Percentiles rank a stretch among this genome's conserved stretches.
These are phyloP conservation scores for Helobdella robusta DNA, from an alignment of 2,888 invertebrate species.

Conservation along the genomic window DNA sequence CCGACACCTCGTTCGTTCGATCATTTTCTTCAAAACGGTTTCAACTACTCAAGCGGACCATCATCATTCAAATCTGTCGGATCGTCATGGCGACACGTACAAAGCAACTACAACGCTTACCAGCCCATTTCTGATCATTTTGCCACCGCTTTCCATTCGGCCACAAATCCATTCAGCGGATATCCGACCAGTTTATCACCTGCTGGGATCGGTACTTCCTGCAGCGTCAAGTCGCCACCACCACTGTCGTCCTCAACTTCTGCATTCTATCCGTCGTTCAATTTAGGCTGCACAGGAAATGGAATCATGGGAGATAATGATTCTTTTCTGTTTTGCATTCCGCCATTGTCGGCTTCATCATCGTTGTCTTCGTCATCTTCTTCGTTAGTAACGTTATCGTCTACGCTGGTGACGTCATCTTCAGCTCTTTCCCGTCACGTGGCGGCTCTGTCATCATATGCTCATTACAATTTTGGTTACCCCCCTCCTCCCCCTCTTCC, in stretches of 20 bases:
- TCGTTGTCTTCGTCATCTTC: background rate
- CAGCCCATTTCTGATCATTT: conserved; percentile 17
- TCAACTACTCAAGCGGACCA: background rate
- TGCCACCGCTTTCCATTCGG: conserved; percentile 16
- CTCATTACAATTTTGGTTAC: conserved; percentile 11
- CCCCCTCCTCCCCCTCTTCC: too few relatives aligned
- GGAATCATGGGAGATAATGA: too few relatives aligned
- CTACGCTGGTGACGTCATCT: too few relatives aligned
- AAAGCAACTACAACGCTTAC: background rate
- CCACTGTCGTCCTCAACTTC: background rate
- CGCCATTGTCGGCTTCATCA: conserved; percentile 6
- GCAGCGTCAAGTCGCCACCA: background rate
- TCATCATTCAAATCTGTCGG: background rate
- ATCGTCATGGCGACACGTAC: background rate
- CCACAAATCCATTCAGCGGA: conserved; percentile 2
- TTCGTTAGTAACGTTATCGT: too few relatives aligned
- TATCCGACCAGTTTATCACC: background rate
- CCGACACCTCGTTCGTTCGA: conserved; percentile 13
- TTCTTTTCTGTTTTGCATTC: too few relatives aligned
- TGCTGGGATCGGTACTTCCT: background rate
- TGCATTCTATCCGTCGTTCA: background rate
- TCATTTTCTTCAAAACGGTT: conserved; percentile 15
- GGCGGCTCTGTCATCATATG: background rate
- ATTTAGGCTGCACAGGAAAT: too few relatives aligned
- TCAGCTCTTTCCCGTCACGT: background rate